phyloP scores from a whole-genome alignment of 2,113 vertebrate species.

The Dasyornis broadbenti region DNA sequence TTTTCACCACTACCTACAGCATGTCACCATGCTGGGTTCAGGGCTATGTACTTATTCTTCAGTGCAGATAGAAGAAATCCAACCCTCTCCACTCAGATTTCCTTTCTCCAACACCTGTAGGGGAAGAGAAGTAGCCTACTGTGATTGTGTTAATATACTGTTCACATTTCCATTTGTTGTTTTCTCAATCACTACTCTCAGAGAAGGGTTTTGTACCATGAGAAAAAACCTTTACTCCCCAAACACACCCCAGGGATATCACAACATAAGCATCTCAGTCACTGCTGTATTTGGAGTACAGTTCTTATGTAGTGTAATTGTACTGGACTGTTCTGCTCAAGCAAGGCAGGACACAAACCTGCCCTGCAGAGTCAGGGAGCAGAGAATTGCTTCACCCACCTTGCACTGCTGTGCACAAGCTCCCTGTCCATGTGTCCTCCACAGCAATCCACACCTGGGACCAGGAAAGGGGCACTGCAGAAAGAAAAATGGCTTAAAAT shows the following conservation, averaged over 20 bases:
- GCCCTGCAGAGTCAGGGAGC: background rate
- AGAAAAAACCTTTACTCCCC: background rate
- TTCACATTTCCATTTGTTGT: background rate
- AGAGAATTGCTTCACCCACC: background rate
- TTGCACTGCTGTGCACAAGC: rapidly evolving
- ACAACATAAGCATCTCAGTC: background rate
- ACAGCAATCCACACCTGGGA: background rate
- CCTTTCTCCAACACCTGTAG: background rate
- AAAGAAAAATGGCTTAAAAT: background rate
- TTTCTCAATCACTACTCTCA: background rate
- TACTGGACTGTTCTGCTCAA: background rate
- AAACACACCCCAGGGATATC: background rate
- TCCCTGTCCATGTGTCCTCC: rapidly evolving
- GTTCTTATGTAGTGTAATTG: background rate
- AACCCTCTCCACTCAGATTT: background rate
- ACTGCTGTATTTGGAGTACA: background rate
- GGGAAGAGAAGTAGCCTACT: background rate
- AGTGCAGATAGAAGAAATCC: background rate
- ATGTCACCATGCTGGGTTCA: background rate
- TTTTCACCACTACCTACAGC: background rate
- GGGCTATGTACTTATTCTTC: background rate
- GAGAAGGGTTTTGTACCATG: background rate
- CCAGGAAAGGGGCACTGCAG: background rate
- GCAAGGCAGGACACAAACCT: background rate
- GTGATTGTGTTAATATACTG: background rate